Evolutionary conservation across 2,113 vertebrate genomes (phyloP), one percentile per base, ranked within the genome.

Genomic region (Alexandromys fortis): DNA sequence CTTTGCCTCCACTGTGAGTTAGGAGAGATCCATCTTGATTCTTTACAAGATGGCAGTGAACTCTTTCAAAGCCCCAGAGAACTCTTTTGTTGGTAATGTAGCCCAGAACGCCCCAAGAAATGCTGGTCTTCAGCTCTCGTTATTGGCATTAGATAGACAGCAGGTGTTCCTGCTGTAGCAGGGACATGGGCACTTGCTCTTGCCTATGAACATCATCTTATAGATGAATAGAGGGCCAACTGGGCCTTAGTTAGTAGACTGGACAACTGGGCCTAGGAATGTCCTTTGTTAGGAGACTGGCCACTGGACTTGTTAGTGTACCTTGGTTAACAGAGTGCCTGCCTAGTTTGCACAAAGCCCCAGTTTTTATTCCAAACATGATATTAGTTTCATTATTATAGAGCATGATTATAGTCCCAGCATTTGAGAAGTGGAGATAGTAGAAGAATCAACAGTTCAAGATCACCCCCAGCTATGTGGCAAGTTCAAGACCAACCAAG

Each of bases 81-180:
- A 96, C 96, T 95, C 91, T 96, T 97, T 97, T 97, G 96, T 94
- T 93, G 96, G 98, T 97, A 96, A 96, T 97, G 95, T 95, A 96
- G 82, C 61, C 96, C 89, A 79, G 97, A 96, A 96, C 42, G 96
- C 96, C 73, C 95, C 97, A 93, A 94, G 95, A 67, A 97, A 97
- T 96, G 97, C 97, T 96, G 95, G 97, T 97, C 97, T 98, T 97
- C 97, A 97, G 96, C 97, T 33, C 96, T 97, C 97, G 97, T 96
- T 97, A 97, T 97, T 90, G 30, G 97, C 97, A 78, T n/a, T 77
- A 98, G 97, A 96, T 94, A 97, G 97, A 94, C 88, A 97, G 95
- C 65, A 88, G 90, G 90, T 83, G 93, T 92, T 94, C 86, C 97
- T 95, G 95, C 96, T 96, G 96, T 97, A 96, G 96, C 49, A 55